Evolutionary conservation across 2,797 vertebrate species (phyloP).

Genomic region (Trachops cirrhosus): DNA sequence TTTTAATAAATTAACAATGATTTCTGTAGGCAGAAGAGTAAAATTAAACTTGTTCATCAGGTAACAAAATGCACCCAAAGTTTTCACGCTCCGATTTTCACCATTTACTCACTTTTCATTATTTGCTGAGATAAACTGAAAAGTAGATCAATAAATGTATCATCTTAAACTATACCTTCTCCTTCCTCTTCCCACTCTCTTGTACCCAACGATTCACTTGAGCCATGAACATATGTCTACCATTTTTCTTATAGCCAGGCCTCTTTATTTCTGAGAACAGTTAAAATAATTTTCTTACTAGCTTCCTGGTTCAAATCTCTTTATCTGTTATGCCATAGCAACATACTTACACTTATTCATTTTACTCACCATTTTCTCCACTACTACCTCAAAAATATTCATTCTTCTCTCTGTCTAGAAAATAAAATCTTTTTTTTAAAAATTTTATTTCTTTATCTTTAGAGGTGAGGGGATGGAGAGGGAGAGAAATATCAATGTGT

Average conservation of each 20-base stretch:
- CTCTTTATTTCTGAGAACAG: neutral
- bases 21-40: constrained; percentile 5
- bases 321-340: neutral
- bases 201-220: neutral
- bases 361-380: neutral
- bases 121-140: constrained; percentile 12
- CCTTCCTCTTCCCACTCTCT: neutral
- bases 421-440: neutral
- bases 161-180: neutral
- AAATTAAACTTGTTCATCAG: neutral
- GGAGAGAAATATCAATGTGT: no score
- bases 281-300: neutral
- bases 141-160: neutral
- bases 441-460: no score
- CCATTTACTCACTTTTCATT: neutral
- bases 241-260: constrained; percentile 22
- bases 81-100: neutral
- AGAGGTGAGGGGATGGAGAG: no score
- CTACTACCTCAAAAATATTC: constrained; percentile 1
- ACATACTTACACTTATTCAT: neutral
- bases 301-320: neutral
- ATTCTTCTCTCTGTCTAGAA: neutral
- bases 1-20: constrained; percentile 2
- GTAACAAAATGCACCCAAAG: constrained; percentile 7
- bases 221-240: neutral